These are phyloP conservation scores for Paragorgia papillata DNA, from an alignment of 92 coral and sea anemone genomes.

Conservation along the genomic window DNA sequence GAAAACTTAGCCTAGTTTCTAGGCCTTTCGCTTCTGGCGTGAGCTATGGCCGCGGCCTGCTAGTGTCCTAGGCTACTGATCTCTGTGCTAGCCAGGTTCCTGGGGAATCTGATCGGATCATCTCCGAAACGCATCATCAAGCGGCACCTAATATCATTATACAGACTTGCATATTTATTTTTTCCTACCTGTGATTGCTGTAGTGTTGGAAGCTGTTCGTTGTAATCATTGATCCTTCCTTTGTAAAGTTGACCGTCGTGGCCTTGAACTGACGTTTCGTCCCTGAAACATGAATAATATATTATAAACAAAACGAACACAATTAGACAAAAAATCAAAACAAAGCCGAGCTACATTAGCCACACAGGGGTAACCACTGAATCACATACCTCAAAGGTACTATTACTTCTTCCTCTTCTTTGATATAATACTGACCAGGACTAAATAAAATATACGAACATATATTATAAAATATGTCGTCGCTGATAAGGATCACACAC, in stretches of 20 bases:
- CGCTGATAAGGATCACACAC: not conserved
- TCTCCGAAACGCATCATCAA: too few relatives aligned
- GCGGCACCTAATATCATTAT: too few relatives aligned
- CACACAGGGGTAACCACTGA: not conserved
- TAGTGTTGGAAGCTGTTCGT: constrained; percentile 63
- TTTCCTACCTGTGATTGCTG: constrained; percentile 32
- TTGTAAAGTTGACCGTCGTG: constrained; percentile 96
- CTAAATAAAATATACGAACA: not conserved
- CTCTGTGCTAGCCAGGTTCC: too few relatives aligned
- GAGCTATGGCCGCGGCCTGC: too few relatives aligned
- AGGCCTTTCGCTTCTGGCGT: too few relatives aligned
- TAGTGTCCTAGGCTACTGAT: too few relatives aligned
- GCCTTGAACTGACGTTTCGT: constrained; percentile 89
- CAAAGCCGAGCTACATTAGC: not conserved
- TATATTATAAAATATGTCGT: not conserved
- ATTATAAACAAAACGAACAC: not conserved
- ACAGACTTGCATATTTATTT: too few relatives aligned
- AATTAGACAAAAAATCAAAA: not conserved
- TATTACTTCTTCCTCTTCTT: constrained; percentile 27
- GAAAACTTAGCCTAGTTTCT: too few relatives aligned
- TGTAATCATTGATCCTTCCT: constrained; percentile 74
- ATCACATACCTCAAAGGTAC: constrained; percentile 22
- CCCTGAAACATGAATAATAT: constrained; percentile 49
- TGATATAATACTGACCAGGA: constrained; percentile 14
- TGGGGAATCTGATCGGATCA: too few relatives aligned